Base-by-base conservation (phyloP, 2,888 invertebrate species). In the Eueremaeus valkanovi region DNA sequence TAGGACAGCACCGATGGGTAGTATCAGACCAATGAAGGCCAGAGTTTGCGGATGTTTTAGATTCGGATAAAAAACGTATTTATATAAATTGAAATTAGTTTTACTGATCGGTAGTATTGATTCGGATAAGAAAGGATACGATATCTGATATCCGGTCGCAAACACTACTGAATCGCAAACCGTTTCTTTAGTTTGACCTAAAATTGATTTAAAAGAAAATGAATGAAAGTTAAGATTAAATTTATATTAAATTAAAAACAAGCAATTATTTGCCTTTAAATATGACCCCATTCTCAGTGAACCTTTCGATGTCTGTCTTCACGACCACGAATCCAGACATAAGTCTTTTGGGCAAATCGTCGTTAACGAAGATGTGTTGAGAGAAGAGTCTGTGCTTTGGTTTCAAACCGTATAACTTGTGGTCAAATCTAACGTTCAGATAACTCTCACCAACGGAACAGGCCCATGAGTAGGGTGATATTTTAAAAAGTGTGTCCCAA, bases 1-100 rank as follows among this genome's bases (percentile, higher is more conserved):
- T 81, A 84, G 83, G 18, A 85, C 81, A 5, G 84, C 83, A 5
- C 86, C 85, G n/a, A 82, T 78, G 0, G 85, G 84, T 80, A 85
- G 84, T 33, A 84, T 79, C 75, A 83, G 82, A 9, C 85, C 85
- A 75, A 86, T 83, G 21, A 85, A 80, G 36, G 83, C 84, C 66
- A 85, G 78, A 0, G 85, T 84, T 40, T 82, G 81, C 29, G 75
- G 45, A 33, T 75, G 75, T 49, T 79, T 76, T n/a, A 83, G 78
- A 27, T 82, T 79, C 0, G 84, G 83, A 8, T 83, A 83, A 74
- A 83, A 85, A 79, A 83, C 82, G 78, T 82, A 82, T 78, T 84
- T 83, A 79, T 81, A 85, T 45, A 85, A 79, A 8, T 81, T 79
- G 11, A 84, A 82, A 18, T 80, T 76, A 40, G 76, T 76, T 11